Base-by-base conservation (phyloP, 2,797 vertebrate genomes). In the Microchirus variegatus region DNA sequence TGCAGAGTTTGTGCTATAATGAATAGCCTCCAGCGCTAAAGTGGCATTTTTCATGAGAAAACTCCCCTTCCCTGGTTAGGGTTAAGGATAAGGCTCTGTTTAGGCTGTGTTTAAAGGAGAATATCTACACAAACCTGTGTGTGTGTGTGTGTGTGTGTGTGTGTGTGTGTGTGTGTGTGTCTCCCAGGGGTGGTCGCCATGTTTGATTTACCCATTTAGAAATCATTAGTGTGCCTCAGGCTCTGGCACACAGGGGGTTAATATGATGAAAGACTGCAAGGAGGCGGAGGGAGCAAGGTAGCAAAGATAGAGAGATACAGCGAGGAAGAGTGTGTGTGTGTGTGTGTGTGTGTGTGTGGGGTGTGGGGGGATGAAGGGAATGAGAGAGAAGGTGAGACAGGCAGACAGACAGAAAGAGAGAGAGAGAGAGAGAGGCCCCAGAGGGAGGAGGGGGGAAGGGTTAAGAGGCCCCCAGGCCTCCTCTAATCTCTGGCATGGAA, bases 131-230 rank as follows among this genome's bases (percentile, higher is more conserved):
- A 15, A 42, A 15, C 41, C 41, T 42, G 10, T 42, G 41, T 15
- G 38, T 67, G 50, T 52, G 36, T 50, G 35, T 44, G 46, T 43
- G 40, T n/a, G n/a, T n/a, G n/a, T n/a, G n/a, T 26, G 51, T 35
- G 42, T 47, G 47, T 26, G 53, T 37, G 35, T 7, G 57, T 15
- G 18, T 17, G 55, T 4, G 1, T 48, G 63, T 31, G 48, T 67
- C 69, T 85, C 88, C 87, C 86, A 88, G 78, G 31, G 83, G 86
- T 75, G 44, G 80, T 68, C 58, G 82, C 83, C 83, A 88, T 90
- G 86, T 91, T 88, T 91, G 88, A 91, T 90, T 87, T 88, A 85
- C 81, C 84, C 86, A 90, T 90, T 90, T 91, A 91, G 87, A 87
- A 90, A 88, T 90, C 89, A 91, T 90, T 90, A 89, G 81, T 86